A percentile compares a stretch with the other conserved stretches of the same genome.
These are phyloP conservation scores for Tangara arthus DNA, from an alignment of 2,797 vertebrate genomes.

Conservation along the genomic window DNA sequence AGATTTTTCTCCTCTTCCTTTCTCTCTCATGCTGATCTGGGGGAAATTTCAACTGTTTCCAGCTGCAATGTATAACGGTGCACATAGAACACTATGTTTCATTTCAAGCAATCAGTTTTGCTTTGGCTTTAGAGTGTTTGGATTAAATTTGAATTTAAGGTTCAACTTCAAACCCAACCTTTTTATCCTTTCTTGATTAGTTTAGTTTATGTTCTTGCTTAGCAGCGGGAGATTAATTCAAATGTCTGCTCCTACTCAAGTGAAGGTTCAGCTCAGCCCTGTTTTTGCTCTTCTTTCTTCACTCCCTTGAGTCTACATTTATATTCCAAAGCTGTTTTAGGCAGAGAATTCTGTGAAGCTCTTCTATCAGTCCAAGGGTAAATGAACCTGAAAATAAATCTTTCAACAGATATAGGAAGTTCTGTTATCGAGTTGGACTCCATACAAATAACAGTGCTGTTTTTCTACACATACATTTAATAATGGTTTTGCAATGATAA, in stretches of 20 bases:
- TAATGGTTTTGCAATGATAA: slow-evolving; percentile 2
- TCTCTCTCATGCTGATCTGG: background rate
- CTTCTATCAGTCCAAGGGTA: slow-evolving; percentile 50
- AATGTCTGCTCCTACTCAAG: background rate
- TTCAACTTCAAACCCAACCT: slow-evolving; percentile 23
- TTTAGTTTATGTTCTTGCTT: slow-evolving; percentile 8
- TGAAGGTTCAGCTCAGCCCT: background rate
- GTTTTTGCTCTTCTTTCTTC: background rate
- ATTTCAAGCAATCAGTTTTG: slow-evolving; percentile 2
- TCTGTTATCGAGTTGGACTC: slow-evolving; percentile 43
- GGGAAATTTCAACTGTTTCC: slow-evolving; percentile 13
- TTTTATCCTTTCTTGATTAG: slow-evolving; percentile 45
- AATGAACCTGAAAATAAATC: slow-evolving; percentile 71
- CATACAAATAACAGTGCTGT: slow-evolving; percentile 31
- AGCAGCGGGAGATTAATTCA: background rate
- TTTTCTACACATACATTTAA: slow-evolving; percentile 43
- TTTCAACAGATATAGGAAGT: slow-evolving; percentile 36
- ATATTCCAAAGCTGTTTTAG: slow-evolving; percentile 53
- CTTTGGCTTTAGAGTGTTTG: slow-evolving; percentile 6
- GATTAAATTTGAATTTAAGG: slow-evolving; percentile 53
- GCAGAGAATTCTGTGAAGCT: slow-evolving; percentile 43
- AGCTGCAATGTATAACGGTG: background rate
- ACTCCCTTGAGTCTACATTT: slow-evolving; percentile 26
- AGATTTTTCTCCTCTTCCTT: background rate
- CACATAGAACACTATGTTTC: background rate